Evolutionary conservation across 92 coral and sea anemone species (phyloP).

Genomic region (Muricea muricata): DNA sequence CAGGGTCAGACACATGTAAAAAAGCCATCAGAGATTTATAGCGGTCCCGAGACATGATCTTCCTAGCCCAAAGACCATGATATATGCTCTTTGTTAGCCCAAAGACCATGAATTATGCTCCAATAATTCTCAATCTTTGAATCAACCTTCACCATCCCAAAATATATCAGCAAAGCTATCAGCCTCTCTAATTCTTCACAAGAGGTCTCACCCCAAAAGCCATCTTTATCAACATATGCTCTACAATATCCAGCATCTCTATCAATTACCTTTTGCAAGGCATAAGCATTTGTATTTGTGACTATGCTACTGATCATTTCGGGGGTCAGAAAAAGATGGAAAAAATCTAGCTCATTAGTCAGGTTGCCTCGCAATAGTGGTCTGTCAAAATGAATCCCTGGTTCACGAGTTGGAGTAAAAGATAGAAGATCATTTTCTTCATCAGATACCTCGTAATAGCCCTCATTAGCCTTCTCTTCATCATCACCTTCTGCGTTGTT

Average conservation of each 20-base stretch:
- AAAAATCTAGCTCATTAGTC: conserved; percentile 75
- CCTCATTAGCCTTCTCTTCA: too few species aligned
- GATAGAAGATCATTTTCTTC: too few species aligned
- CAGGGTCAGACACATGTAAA: conserved; percentile 70
- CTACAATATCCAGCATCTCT: too few species aligned
- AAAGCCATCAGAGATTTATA: conserved; percentile 68
- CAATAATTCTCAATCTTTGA: conserved; percentile 64
- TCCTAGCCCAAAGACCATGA: conserved; percentile 79
- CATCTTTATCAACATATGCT: too few species aligned
- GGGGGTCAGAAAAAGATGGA: conserved; percentile 55
- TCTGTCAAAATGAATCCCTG: conserved; percentile 61
- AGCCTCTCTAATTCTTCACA: conserved; percentile 63
- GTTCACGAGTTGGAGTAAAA: conserved; percentile 63
- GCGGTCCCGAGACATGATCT: conserved; percentile 46
- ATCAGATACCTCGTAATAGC: too few species aligned
- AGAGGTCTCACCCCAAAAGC: conserved; percentile 70
- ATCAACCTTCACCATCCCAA: conserved; percentile 69
- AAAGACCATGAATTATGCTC: too few species aligned
- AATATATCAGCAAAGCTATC: conserved; percentile 64
- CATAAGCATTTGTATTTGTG: conserved; percentile 70
- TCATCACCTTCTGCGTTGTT: conserved; percentile 48
- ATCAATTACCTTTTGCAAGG: too few species aligned
- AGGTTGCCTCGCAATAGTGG: conserved; percentile 49
- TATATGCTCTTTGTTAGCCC: conserved; percentile 65
- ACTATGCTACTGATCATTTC: conserved; percentile 59